These are phyloP conservation scores for Synanthedon andrenaeformis DNA, from an alignment of 2,888 invertebrate genomes.

Conservation along the genomic window DNA sequence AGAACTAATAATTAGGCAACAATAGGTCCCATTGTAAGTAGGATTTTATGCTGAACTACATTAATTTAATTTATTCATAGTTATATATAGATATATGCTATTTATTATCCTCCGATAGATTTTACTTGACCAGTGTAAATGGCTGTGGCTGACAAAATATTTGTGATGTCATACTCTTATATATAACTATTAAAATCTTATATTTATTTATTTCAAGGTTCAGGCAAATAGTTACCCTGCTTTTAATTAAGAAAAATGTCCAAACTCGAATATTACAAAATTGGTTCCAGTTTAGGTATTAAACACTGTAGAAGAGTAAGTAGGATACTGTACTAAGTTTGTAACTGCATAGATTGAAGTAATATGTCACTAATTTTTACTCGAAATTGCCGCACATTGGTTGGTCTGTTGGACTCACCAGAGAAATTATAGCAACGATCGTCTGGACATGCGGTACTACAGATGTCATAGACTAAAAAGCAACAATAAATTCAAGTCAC, in stretches of 20 bases:
- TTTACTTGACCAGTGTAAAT: conserved; percentile 5
- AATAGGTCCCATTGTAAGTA: conserved; percentile 47
- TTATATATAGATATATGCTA: conserved; percentile 1
- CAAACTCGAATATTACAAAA: conserved; percentile 34
- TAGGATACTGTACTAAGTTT: not conserved
- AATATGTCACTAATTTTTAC: too few species aligned
- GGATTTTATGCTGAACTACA: conserved; percentile 19
- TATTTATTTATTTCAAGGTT: conserved; percentile 23
- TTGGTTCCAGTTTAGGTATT: conserved; percentile 36
- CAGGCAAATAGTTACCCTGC: conserved; percentile 63
- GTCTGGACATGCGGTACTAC: too few species aligned
- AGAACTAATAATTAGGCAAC: conserved; percentile 46
- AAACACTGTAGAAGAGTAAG: not conserved
- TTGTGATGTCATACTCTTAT: conserved; percentile 7
- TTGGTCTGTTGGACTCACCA: too few species aligned
- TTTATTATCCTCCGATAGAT: not conserved
- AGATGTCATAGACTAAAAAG: too few species aligned
- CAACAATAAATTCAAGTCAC: too few species aligned
- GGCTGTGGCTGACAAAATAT: conserved; percentile 4
- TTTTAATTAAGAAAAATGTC: conserved; percentile 48
- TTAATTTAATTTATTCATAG: conserved; percentile 8
- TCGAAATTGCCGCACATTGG: too few species aligned
- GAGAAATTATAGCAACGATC: too few species aligned
- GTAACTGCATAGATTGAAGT: not conserved
- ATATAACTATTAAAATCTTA: conserved; percentile 34